phyloP scores from a whole-genome alignment of 2,888 invertebrate species.

The Plagodis pulveraria region DNA sequence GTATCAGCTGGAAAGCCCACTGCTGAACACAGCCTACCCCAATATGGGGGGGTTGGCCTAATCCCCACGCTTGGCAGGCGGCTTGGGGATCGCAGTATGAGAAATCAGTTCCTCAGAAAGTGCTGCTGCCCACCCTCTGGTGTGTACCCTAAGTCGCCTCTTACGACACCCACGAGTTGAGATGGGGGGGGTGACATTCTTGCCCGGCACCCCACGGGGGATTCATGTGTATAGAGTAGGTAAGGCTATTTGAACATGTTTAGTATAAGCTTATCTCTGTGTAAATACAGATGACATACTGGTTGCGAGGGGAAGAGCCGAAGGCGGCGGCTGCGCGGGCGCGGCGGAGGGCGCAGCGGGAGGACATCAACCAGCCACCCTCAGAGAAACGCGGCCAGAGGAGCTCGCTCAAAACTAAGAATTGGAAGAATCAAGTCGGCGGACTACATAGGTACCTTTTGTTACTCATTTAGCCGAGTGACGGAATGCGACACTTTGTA shows the following conservation, averaged over 20 bases:
- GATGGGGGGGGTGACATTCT: no score
- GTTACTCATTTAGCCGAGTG: not conserved
- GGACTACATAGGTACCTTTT: conserved; percentile 70
- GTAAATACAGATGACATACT: conserved; percentile 86
- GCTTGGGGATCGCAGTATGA: no score
- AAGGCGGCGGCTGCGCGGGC: conserved; percentile 81
- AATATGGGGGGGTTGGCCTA: no score
- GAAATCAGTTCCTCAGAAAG: no score
- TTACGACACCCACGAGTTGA: no score
- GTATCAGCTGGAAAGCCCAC: no score
- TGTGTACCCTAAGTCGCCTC: no score
- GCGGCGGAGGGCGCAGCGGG: conserved; percentile 15
- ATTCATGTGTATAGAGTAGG: no score
- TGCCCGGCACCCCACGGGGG: no score
- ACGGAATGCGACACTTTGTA: not conserved
- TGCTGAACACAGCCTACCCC: no score
- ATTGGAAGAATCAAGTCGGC: conserved; percentile 81
- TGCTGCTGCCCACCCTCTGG: no score
- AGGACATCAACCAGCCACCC: conserved; percentile 45
- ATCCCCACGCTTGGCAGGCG: no score
- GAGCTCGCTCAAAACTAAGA: conserved; percentile 88
- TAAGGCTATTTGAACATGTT: not conserved
- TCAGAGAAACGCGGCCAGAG: conserved; percentile 60
- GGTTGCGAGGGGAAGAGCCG: conserved; percentile 91
- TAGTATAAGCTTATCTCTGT: not conserved